Conservation (phyloP, 2,113 vertebrate species). For the Scophthalmus maximus region DNA sequence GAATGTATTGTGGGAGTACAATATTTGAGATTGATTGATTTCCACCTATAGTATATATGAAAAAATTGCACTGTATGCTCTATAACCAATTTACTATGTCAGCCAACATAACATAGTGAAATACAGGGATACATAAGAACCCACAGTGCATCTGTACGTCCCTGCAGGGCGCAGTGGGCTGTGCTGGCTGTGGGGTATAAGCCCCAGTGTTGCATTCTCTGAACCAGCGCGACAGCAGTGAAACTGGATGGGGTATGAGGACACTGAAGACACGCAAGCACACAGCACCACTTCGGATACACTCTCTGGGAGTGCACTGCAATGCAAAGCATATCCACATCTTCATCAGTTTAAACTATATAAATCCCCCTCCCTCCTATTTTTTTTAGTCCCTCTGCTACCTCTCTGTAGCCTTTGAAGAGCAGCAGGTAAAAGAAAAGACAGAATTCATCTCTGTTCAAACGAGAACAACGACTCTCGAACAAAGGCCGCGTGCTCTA, state of each 20-base stretch:
- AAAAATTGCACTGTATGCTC: not conserved
- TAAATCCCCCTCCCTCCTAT: too few species aligned
- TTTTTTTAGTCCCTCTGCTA: constrained; percentile 27
- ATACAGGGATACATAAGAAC: constrained; percentile 7
- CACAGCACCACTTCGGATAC: constrained; percentile 15
- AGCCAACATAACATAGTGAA: not conserved
- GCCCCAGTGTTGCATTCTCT: constrained; percentile 51
- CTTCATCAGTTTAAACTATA: constrained; percentile 53
- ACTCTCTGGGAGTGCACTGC: constrained; percentile 10
- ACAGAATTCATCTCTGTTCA: constrained; percentile 49
- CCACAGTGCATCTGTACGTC: constrained; percentile 22
- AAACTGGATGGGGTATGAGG: constrained; percentile 55
- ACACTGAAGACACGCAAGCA: constrained; percentile 32
- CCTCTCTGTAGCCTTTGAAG: constrained; percentile 46
- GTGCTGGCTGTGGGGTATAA: constrained; percentile 45
- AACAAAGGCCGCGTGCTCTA: too few species aligned
- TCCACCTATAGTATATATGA: not conserved
- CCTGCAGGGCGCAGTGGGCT: constrained; percentile 34
- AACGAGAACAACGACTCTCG: constrained; percentile 41
- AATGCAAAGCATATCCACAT: constrained; percentile 26
- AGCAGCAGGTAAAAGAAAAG: constrained; percentile 61
- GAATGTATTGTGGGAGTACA: not conserved
- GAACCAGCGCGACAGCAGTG: constrained; percentile 60
- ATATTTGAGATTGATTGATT: not conserved
- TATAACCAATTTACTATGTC: not conserved